Evolutionary conservation across 2,888 invertebrate species (phyloP), one percentile per base, ranked within the genome.

Genomic region (Drosophila testacea): DNA sequence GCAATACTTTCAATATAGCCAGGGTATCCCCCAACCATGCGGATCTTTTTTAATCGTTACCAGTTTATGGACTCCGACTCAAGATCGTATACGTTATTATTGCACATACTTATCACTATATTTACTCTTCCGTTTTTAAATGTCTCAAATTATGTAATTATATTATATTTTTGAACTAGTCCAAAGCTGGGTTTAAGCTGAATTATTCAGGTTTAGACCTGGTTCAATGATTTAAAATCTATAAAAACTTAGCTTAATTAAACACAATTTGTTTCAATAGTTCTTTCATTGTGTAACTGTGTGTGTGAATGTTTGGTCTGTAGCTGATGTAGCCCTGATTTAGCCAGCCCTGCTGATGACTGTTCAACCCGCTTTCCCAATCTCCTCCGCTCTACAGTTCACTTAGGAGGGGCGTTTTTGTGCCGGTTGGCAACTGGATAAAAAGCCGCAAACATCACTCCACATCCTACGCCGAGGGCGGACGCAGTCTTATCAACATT

Each of bases 361-460:
- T 36, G 16, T 55, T 22, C 28, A 34, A n/a, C n/a, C 10, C 3
- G 3, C 32, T 28, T 30, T 41, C 13, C 27, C 32, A 11, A 10
- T 38, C 30, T 38, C n/a, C 10, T 30, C n/a, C 34, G 6, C 0
- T 2, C 51, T 9, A 6, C 39, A 28, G 6, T n/a, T 32, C 9
- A 34, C 30, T 34, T 66, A 55, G 34, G 50, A 41, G 74, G 64
- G 76, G 79, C 76, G 76, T 78, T 78, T 67, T 61, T 44, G 16
- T 51, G 60, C 10, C 54, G 50, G 50, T 65, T 69, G 61, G 10
- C 64, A 69, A 69, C 52, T 30, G 54, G 54, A n/a, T 41, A 47
- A 41, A 46, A 34, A 30, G 36, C 28, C 32, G 10, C 32, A 61
- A 44, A 10, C 38, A 38, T 10, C 39, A 11, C 56, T 63, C 38